Evolutionary conservation across 2,888 invertebrate species (phyloP).

Genomic region (Zaprionus bogoriensis): DNA sequence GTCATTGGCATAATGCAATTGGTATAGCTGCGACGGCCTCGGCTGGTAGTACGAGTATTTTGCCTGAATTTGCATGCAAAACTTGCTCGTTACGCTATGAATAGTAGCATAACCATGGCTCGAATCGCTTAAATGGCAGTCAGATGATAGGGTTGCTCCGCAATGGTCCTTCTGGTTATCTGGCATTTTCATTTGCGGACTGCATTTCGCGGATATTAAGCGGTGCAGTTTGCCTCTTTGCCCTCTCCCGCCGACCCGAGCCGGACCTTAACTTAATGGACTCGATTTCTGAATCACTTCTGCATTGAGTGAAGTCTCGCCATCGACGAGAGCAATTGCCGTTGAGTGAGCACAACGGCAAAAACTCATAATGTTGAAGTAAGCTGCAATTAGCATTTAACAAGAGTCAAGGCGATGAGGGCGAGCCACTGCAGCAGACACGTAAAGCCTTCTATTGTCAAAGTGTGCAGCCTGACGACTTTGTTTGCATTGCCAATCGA

Average conservation of each 20-base stretch:
- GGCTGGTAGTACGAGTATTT: slow-evolving; percentile 16
- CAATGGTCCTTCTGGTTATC: slow-evolving; percentile 8
- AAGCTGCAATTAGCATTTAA: slow-evolving; percentile 68
- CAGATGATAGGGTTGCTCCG: slow-evolving; percentile 44
- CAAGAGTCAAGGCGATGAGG: slow-evolving; percentile 22
- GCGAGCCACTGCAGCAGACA: not conserved
- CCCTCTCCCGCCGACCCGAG: not conserved
- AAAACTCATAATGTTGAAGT: slow-evolving; percentile 44
- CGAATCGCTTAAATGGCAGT: slow-evolving; percentile 35
- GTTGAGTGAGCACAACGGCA: slow-evolving; percentile 27
- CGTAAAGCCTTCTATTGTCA: not conserved
- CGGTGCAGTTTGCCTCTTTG: slow-evolving; percentile 14
- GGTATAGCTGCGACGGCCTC: slow-evolving; percentile 22
- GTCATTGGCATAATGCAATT: slow-evolving; percentile 43
- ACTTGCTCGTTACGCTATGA: slow-evolving; percentile 49
- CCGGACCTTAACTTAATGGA: slow-evolving; percentile 25
- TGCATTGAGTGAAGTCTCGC: slow-evolving; percentile 8
- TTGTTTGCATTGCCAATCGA: not conserved
- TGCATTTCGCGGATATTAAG: slow-evolving; percentile 58
- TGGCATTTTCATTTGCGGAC: slow-evolving; percentile 31
- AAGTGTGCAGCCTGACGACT: not conserved
- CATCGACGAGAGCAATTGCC: slow-evolving; percentile 27
- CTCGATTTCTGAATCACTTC: slow-evolving; percentile 39
- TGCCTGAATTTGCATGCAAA: slow-evolving; percentile 45
- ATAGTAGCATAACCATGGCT: slow-evolving; percentile 20